phyloP scores from a whole-genome alignment of 2,888 invertebrate genomes.

The Drepanosiphum platanoidis region DNA sequence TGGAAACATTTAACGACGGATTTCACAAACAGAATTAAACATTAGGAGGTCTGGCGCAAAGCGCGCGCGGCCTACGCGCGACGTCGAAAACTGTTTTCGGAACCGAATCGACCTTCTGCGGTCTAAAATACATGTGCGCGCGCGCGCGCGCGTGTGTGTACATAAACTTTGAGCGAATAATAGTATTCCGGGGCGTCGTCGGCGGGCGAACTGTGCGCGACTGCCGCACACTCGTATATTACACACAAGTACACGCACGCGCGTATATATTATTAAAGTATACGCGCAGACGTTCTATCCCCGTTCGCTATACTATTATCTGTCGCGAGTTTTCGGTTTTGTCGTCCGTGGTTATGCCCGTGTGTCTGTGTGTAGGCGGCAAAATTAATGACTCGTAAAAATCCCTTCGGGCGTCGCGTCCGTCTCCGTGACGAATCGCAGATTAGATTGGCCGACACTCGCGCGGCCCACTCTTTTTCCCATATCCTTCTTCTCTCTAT shows the following conservation, averaged over 20 bases:
- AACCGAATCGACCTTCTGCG: neutral
- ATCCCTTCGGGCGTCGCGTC: neutral
- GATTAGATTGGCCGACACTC: slow-evolving; percentile 15
- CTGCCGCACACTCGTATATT: neutral
- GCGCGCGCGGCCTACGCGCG: neutral
- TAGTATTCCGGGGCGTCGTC: neutral
- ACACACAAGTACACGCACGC: neutral
- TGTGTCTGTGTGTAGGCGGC: neutral
- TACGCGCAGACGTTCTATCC: neutral
- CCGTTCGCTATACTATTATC: neutral
- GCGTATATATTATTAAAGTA: neutral
- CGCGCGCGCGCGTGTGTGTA: neutral
- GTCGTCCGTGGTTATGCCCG: neutral
- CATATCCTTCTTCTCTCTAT: neutral
- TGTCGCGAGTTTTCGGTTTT: neutral
- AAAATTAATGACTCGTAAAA: slow-evolving; percentile 29
- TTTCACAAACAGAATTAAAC: neutral
- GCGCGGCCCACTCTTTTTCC: neutral
- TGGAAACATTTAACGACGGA: neutral
- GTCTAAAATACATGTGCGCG: neutral
- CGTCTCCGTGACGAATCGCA: slow-evolving; percentile 3
- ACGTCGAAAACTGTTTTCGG: neutral
- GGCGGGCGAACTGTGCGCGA: neutral
- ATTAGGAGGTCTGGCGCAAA: neutral
- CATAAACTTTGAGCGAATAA: neutral